Conservation (phyloP, 2,797 vertebrate genomes). For the Cirrhinus mrigala region DNA sequence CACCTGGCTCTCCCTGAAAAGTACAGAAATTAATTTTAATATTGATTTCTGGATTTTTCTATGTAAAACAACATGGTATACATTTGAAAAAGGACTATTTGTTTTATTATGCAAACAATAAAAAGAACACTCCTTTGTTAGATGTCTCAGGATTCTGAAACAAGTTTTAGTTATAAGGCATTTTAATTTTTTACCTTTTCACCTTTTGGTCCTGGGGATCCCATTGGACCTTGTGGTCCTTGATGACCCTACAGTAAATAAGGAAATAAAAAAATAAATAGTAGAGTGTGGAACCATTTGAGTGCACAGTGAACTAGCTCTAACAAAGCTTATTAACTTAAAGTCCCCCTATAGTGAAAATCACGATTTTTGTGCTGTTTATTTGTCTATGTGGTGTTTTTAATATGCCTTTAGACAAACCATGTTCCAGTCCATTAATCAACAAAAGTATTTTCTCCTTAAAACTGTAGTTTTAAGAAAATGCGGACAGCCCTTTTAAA, state of each 20-base stretch:
- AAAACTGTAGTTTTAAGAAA: too few species aligned
- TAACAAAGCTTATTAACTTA: constrained; percentile 7
- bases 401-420: too few species aligned
- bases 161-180: neutral
- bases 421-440: too few species aligned
- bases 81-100: neutral
- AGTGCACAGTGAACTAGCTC: neutral
- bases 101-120: neutral
- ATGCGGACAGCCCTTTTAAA: too few species aligned
- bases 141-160: neutral
- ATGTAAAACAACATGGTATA: too few species aligned
- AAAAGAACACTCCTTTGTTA: neutral
- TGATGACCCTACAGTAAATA: constrained; percentile 83
- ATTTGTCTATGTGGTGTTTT: too few species aligned
- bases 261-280: constrained; percentile 23
- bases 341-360: too few species aligned
- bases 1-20: constrained; percentile 90
- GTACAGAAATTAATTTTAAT: constrained; percentile 11
- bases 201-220: constrained; percentile 90
- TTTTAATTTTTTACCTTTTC: constrained; percentile 83
- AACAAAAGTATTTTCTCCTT: too few species aligned
- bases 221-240: constrained; percentile 85
- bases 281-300: neutral
- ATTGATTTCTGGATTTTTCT: neutral
- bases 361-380: too few species aligned